Evolutionary conservation across 2,797 vertebrate genomes (phyloP).

Genomic region (Malacoctenus gilli): DNA sequence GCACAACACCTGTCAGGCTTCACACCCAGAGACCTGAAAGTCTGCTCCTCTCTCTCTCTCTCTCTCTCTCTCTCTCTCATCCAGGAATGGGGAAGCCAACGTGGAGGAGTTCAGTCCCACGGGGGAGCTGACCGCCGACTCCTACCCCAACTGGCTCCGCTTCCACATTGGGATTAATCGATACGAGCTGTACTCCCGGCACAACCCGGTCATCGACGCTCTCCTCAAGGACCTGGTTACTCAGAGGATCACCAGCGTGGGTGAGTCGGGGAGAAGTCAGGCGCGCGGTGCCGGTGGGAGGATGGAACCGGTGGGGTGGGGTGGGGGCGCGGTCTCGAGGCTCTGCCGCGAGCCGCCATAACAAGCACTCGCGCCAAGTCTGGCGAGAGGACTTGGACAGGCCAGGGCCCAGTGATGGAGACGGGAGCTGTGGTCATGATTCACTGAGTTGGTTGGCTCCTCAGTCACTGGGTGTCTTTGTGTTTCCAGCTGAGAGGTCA

Average conservation of each 20-base stretch:
- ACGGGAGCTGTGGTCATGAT: too few relatives aligned
- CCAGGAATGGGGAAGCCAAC: constrained; percentile 88
- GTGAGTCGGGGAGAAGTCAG: constrained; percentile 79
- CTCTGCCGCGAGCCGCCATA: too few relatives aligned
- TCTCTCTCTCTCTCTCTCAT: neutral
- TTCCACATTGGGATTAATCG: constrained; percentile 99
- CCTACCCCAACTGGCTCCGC: constrained; percentile 98
- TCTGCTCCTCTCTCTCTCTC: neutral
- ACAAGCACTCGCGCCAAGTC: too few relatives aligned
- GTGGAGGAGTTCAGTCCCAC: constrained; percentile 86
- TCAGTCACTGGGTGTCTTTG: too few relatives aligned
- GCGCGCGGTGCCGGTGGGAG: too few relatives aligned
- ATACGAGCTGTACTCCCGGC: constrained; percentile 93
- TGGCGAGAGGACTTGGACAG: too few relatives aligned
- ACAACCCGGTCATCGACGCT: constrained; percentile 90
- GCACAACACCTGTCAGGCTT: constrained; percentile 27
- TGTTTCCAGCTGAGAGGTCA: too few relatives aligned
- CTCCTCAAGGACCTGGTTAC: constrained; percentile 91
- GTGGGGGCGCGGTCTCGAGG: too few relatives aligned
- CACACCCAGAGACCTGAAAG: constrained; percentile 13
- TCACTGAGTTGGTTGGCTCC: too few relatives aligned
- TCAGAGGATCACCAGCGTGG: constrained; percentile 95
- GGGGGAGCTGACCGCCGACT: constrained; percentile 86
- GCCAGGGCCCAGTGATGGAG: too few relatives aligned
- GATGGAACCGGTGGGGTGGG: constrained; percentile 7